Conservation (phyloP, 2,797 vertebrate genomes). For the Gallinago solitaria region DNA sequence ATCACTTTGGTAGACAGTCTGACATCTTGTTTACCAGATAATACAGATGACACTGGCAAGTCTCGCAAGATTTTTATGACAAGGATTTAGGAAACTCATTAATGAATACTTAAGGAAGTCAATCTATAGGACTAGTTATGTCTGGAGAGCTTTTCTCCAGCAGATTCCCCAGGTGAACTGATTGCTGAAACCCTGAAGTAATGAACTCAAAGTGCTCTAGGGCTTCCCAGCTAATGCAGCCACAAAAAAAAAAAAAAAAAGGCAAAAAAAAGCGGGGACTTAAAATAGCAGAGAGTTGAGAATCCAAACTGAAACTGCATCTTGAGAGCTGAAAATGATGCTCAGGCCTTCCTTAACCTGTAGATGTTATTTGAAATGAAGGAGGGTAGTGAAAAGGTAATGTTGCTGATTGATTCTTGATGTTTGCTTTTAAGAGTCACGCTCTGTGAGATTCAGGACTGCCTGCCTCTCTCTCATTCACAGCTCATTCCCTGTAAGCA, state of each 20-base stretch:
- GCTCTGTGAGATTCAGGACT: background rate
- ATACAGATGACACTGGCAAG: background rate
- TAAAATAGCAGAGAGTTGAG: background rate
- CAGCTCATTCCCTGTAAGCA: background rate
- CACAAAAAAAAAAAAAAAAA: background rate
- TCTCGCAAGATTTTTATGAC: background rate
- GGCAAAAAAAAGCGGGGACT: background rate
- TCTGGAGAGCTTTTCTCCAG: slow-evolving; percentile 18
- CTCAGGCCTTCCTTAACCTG: background rate
- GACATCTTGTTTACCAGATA: slow-evolving; percentile 39
- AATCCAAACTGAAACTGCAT: background rate
- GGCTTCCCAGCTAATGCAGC: background rate
- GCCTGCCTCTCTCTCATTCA: background rate
- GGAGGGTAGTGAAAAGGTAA: background rate
- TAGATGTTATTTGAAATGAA: background rate
- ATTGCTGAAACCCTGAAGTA: background rate
- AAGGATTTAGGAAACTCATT: slow-evolving; percentile 20
- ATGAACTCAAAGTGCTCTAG: background rate
- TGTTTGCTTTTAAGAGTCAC: background rate
- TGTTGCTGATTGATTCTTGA: background rate
- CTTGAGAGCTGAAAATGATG: background rate
- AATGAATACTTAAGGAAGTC: background rate
- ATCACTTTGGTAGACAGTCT: background rate
- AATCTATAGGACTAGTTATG: background rate
- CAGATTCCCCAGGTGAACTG: background rate